Conservation (phyloP, 2,797 vertebrate genomes). For the Oophaga sylvatica region DNA sequence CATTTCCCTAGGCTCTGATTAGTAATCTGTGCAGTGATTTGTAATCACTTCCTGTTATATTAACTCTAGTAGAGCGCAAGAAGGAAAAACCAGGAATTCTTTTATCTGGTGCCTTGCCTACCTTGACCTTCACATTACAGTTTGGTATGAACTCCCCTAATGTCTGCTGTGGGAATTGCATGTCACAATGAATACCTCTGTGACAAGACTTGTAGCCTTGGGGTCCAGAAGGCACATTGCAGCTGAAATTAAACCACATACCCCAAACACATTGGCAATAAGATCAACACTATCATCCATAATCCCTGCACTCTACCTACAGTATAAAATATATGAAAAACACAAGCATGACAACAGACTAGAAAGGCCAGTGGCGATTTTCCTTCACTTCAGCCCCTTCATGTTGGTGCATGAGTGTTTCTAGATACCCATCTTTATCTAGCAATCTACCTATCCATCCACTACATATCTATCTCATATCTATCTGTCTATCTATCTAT, state of each 20-base stretch:
- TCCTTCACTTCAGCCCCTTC: neutral
- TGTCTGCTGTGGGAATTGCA: constrained; percentile 41
- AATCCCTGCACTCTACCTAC: neutral
- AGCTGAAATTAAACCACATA: constrained; percentile 35
- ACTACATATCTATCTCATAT: neutral
- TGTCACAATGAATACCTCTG: constrained; percentile 5
- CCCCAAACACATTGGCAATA: constrained; percentile 38
- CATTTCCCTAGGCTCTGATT: constrained; percentile 18
- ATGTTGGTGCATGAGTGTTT: neutral
- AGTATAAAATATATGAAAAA: constrained; percentile 25
- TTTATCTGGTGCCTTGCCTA: constrained; percentile 29
- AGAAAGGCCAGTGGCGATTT: constrained; percentile 3
- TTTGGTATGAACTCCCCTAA: constrained; percentile 57
- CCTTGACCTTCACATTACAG: constrained; percentile 43
- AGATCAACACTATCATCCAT: constrained; percentile 19
- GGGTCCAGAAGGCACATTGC: constrained; percentile 18
- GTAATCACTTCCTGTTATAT: constrained; percentile 13
- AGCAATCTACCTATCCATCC: neutral
- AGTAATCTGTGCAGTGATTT: constrained; percentile 18
- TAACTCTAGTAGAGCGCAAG: constrained; percentile 16
- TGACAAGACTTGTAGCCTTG: constrained; percentile 37
- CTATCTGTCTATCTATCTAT: too few relatives aligned
- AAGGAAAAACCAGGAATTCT: constrained; percentile 6
- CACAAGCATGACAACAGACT: neutral
- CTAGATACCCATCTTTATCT: neutral